Percentiles rank a stretch among this genome's conserved stretches.
These are phyloP conservation scores for Syngnathus rostellatus DNA, from an alignment of 2,797 vertebrate species.

Conservation along the genomic window DNA sequence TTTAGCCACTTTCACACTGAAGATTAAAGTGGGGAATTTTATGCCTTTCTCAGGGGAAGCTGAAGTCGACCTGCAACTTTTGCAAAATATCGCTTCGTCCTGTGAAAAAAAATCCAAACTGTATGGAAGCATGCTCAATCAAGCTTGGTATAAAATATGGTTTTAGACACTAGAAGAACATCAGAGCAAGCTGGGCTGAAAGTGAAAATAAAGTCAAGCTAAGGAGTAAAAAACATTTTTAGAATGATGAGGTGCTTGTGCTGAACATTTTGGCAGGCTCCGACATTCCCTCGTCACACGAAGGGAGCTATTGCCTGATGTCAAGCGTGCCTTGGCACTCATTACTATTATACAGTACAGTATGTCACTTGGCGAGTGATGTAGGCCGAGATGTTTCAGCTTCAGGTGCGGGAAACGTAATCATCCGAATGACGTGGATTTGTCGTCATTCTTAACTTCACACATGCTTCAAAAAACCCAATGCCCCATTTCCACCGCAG, in stretches of 20 bases:
- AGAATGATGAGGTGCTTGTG: not conserved
- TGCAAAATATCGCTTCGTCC: no score
- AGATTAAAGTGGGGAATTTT: not conserved
- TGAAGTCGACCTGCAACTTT: not conserved
- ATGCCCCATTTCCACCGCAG: not conserved
- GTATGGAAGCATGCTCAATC: not conserved
- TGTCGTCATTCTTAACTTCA: not conserved
- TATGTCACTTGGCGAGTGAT: not conserved
- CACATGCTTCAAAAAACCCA: not conserved
- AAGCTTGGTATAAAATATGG: not conserved
- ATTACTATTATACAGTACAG: constrained; percentile 22
- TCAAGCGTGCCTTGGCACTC: constrained; percentile 47
- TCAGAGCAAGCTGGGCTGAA: not conserved
- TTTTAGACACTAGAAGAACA: not conserved
- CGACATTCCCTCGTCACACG: constrained; percentile 18
- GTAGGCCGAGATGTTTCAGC: not conserved
- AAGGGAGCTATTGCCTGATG: constrained; percentile 28
- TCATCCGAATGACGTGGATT: not conserved
- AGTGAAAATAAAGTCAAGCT: not conserved
- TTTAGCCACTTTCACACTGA: not conserved
- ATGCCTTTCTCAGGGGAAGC: not conserved
- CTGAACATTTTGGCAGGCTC: not conserved
- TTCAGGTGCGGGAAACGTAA: not conserved
- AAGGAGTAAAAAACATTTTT: not conserved
- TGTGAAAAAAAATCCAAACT: not conserved